phyloP scores from a whole-genome alignment of 2,888 invertebrate species.

The Timema podura region DNA sequence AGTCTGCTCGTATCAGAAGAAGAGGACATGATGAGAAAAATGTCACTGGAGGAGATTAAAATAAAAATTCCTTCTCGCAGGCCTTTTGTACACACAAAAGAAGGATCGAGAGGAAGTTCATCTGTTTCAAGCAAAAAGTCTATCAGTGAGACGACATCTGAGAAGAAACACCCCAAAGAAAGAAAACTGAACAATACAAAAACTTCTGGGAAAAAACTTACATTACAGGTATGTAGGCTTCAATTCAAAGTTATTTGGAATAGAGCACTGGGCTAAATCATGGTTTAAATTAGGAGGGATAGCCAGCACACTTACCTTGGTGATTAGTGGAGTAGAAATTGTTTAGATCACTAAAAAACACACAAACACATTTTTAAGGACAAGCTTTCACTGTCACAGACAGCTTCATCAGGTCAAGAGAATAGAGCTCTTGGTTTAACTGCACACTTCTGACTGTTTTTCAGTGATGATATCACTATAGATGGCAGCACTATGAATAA shows the following conservation, averaged over 20 bases:
- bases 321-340: too few species aligned
- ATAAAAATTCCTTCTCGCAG: slow-evolving; percentile 35
- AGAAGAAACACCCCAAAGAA: slow-evolving; percentile 28
- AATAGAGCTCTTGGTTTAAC: slow-evolving; percentile 31
- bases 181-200: not conserved
- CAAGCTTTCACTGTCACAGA: too few species aligned
- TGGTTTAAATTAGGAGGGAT: too few species aligned
- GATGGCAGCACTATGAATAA: too few species aligned
- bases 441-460: too few species aligned
- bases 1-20: slow-evolving; percentile 10
- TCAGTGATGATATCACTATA: too few species aligned
- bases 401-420: not conserved
- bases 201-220: slow-evolving; percentile 20
- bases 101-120: too few species aligned
- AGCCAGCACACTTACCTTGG: too few species aligned
- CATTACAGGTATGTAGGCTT: slow-evolving; percentile 21
- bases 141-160: not conserved
- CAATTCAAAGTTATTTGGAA: not conserved
- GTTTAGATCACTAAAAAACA: too few species aligned
- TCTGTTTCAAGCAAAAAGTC: not conserved
- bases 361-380: too few species aligned
- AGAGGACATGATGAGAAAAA: slow-evolving; percentile 14
- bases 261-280: too few species aligned
- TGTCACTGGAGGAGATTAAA: slow-evolving; percentile 31
- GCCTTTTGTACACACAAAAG: too few species aligned